A percentile compares a stretch with the other conserved stretches of the same genome.
phyloP scores from a whole-genome alignment of 2,797 vertebrate genomes.

The Anguilla anguilla region DNA sequence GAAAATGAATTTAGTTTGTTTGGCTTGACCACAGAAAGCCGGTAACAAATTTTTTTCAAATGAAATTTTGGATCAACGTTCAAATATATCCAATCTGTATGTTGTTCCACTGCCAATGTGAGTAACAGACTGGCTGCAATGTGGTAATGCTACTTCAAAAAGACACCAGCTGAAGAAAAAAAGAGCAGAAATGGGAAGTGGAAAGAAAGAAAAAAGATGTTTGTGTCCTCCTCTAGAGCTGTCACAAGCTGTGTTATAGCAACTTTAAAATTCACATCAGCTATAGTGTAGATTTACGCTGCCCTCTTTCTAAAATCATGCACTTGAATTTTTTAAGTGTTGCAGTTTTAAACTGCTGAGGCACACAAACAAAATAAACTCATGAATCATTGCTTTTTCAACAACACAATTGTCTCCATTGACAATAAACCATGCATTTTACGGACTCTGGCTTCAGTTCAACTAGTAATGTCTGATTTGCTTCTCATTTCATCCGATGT shows the following conservation, averaged over 20 bases:
- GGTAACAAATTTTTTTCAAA: background rate
- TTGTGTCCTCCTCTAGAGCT: constrained; percentile 18
- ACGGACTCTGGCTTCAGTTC: constrained; percentile 36
- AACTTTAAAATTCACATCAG: constrained; percentile 43
- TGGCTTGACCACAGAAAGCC: constrained; percentile 23
- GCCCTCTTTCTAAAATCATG: constrained; percentile 4
- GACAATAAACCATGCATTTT: constrained; percentile 44
- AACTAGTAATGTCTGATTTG: constrained; percentile 32
- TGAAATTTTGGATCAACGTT: background rate
- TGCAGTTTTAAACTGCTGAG: constrained; percentile 24
- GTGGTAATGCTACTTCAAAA: constrained; percentile 29
- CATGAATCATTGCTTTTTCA: constrained; percentile 17
- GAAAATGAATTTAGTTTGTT: constrained; percentile 22
- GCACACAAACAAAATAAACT: constrained; percentile 36
- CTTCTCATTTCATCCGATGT: constrained; percentile 7
- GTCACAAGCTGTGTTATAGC: constrained; percentile 45
- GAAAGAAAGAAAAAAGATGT: background rate
- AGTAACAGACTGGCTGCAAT: background rate
- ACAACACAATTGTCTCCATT: constrained; percentile 33
- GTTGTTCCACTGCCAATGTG: background rate
- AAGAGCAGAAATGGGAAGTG: background rate
- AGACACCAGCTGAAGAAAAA: constrained; percentile 16
- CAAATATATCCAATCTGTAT: background rate
- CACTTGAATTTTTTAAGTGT: constrained; percentile 25
- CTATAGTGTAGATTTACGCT: background rate